Conservation (phyloP, 2,113 vertebrate genomes). For the Seriola quinqueradiata region DNA sequence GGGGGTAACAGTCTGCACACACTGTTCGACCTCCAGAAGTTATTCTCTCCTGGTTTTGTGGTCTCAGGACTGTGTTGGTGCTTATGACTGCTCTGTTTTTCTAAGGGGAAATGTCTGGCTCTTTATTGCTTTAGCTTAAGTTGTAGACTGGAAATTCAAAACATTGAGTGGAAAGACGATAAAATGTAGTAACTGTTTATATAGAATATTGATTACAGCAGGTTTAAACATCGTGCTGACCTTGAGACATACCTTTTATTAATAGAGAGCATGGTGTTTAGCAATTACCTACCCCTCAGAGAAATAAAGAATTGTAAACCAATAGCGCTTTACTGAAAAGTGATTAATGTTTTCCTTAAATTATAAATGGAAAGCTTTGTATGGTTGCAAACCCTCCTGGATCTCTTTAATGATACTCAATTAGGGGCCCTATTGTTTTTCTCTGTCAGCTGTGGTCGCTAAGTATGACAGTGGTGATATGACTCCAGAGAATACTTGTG, state of each 20-base stretch:
- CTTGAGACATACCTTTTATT: background rate
- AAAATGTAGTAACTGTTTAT: too few species aligned
- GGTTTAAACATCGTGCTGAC: background rate
- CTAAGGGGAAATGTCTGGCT: background rate
- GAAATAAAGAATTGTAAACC: conserved; percentile 24
- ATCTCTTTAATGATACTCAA: conserved; percentile 70
- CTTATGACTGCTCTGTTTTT: background rate
- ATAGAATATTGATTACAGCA: background rate
- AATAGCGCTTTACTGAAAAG: conserved; percentile 12
- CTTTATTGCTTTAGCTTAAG: background rate
- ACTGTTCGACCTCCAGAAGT: conserved; percentile 17
- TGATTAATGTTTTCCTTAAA: conserved; percentile 62
- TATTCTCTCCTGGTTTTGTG: conserved; percentile 29
- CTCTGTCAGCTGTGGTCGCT: conserved; percentile 55
- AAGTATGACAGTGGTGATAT: conserved; percentile 58
- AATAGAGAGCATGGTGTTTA: background rate
- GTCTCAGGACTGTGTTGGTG: conserved; percentile 8
- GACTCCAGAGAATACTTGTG: conserved; percentile 70
- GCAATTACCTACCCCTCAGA: conserved; percentile 3
- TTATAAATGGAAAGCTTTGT: conserved; percentile 61
- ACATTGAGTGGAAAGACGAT: background rate
- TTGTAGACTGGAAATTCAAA: conserved; percentile 2
- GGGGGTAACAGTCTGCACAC: conserved; percentile 6
- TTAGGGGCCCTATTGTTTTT: conserved; percentile 62
- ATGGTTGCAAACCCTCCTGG: conserved; percentile 49